These are phyloP conservation scores for Pterocles burchelli DNA, from an alignment of 2,113 vertebrate genomes.

Conservation along the genomic window DNA sequence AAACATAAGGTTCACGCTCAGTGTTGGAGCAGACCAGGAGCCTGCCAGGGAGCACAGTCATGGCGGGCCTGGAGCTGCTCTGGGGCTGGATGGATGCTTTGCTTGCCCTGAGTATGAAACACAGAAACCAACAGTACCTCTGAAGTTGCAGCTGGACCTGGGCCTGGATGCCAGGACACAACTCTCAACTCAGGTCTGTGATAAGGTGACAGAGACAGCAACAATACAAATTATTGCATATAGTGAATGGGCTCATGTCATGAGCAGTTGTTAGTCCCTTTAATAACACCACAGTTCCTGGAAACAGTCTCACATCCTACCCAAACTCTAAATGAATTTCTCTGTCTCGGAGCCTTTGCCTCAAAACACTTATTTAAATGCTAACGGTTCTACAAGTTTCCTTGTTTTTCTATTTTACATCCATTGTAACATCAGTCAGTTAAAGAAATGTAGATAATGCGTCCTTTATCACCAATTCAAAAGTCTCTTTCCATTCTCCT, in stretches of 20 bases:
- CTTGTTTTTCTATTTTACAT: neutral
- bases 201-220: neutral
- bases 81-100: neutral
- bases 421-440: neutral
- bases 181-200: neutral
- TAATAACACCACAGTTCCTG: neutral
- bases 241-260: neutral
- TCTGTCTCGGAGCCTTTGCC: neutral
- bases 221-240: fast-evolving
- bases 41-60: fast-evolving
- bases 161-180: neutral
- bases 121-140: neutral
- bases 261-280: neutral
- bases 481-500: neutral
- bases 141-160: neutral
- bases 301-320: neutral
- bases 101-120: neutral
- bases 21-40: neutral
- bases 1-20: neutral
- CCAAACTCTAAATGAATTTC: neutral
- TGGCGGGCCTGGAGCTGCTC: neutral
- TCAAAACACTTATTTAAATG: neutral
- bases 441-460: neutral
- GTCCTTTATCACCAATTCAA: neutral
- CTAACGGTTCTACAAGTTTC: neutral